Percentiles rank a stretch among this genome's conserved stretches.
These are phyloP conservation scores for Triplophysa yarkandensis DNA, from an alignment of 2,797 vertebrate species.

Conservation along the genomic window DNA sequence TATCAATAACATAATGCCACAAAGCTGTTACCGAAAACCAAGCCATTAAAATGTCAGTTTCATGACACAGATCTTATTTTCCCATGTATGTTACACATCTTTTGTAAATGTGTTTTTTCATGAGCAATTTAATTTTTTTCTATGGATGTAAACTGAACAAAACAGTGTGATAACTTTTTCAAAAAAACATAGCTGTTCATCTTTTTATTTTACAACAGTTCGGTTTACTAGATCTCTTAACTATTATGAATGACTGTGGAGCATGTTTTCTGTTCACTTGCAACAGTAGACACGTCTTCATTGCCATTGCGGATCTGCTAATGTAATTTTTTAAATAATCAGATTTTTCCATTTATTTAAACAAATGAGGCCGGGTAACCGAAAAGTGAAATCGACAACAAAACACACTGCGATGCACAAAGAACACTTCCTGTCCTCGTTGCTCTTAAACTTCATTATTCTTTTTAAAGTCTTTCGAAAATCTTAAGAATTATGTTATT, in stretches of 20 bases:
- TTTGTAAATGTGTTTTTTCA: slow-evolving; percentile 37
- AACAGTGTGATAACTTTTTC: background rate
- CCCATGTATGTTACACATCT: slow-evolving; percentile 31
- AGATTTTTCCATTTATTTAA: background rate
- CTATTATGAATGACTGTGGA: background rate
- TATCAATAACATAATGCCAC: slow-evolving; percentile 70
- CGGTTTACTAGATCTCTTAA: slow-evolving; percentile 21
- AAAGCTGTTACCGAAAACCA: slow-evolving; percentile 63
- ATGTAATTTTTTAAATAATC: background rate
- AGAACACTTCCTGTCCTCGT: too few species aligned
- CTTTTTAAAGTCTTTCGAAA: too few species aligned
- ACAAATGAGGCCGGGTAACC: slow-evolving; percentile 15
- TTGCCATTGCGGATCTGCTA: background rate
- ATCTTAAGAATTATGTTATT: too few species aligned
- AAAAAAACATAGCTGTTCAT: slow-evolving; percentile 8
- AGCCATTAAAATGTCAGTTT: slow-evolving; percentile 69
- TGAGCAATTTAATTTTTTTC: slow-evolving; percentile 12
- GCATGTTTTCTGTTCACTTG: background rate
- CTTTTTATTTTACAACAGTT: slow-evolving; percentile 11
- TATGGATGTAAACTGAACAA: slow-evolving; percentile 5
- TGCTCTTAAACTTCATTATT: too few species aligned
- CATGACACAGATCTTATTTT: slow-evolving; percentile 50
- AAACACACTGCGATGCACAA: too few species aligned
- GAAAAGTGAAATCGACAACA: too few species aligned
- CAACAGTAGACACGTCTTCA: background rate